phyloP scores from a whole-genome alignment of 2,888 invertebrate genomes.

The Drosophila falleni region DNA sequence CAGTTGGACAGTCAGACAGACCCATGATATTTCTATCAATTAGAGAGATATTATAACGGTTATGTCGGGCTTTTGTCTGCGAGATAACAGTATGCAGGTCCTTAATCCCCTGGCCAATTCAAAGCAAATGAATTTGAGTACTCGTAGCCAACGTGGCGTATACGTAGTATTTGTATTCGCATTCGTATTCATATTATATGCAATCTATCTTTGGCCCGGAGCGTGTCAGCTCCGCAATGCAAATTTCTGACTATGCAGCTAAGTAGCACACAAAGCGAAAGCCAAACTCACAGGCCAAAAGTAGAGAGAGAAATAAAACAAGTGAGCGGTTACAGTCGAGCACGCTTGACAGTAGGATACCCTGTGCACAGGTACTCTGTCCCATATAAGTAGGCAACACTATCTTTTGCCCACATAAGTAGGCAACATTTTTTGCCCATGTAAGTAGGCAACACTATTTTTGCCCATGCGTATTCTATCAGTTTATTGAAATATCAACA shows the following conservation, averaged over 20 bases:
- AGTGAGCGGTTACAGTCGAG: too few relatives aligned
- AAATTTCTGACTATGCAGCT: conserved; percentile 63
- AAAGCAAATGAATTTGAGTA: conserved; percentile 44
- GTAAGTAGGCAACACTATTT: too few relatives aligned
- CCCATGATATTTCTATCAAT: conserved; percentile 72
- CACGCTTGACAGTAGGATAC: too few relatives aligned
- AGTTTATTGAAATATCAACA: too few relatives aligned
- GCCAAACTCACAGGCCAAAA: conserved; percentile 18
- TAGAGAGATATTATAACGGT: conserved; percentile 63
- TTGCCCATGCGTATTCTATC: too few relatives aligned
- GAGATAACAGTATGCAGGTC: conserved; percentile 21
- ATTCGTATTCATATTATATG: conserved; percentile 35
- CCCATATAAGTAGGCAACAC: too few relatives aligned
- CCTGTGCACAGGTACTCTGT: too few relatives aligned
- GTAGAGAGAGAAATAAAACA: conserved; percentile 7
- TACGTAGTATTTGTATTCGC: background rate
- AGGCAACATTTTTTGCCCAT: too few relatives aligned
- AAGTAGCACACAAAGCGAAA: conserved; percentile 60
- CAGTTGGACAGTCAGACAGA: conserved; percentile 2
- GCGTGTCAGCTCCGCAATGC: conserved; percentile 60
- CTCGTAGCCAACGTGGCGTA: conserved; percentile 11
- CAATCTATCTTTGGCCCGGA: conserved; percentile 53
- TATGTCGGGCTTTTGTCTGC: background rate
- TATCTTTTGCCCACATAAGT: too few relatives aligned
- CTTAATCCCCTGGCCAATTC: conserved; percentile 26